Evolutionary conservation across 2,888 invertebrate genomes (phyloP), one percentile per base, ranked within the genome.

Genomic region (Dilophus febrilis): DNA sequence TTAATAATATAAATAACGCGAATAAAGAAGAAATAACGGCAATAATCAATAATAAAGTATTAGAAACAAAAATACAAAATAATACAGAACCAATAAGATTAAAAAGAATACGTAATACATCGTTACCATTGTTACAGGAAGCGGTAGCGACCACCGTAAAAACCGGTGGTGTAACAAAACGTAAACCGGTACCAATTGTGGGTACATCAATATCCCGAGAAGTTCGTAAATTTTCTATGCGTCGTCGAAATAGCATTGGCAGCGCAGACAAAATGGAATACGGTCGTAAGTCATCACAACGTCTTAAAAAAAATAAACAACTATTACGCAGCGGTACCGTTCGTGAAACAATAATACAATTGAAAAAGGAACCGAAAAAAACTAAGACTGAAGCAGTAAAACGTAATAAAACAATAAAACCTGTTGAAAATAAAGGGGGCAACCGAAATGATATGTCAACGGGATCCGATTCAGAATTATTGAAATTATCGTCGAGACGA

Each of bases 41-140:
- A 40, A 40, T 36, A 19, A 41, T 46, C 39, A 37, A 43, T 40
- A 41, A 42, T 14, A 39, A 33, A n/a, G n/a, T n/a, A n/a, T n/a
- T n/a, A n/a, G n/a, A n/a, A n/a, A 17, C 10, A n/a, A 22, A 12
- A n/a, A 36, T 27, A 14, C 8, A 13, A 12, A 36, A 3, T 19
- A 22, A 35, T 22, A 33, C 22, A 4, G 22, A 8, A 4, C 22
- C 22, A 22, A 22, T 22, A 22, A 22, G 8, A 22, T 22, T 22
- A 22, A 22, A 22, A 22, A 4, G 22, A 22, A 22, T 4, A 6
- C 4, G 22, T 6, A 22, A 22, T 6, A 6, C 5, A 6, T 22
- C 22, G 22, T 22, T 22, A 22, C 22, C 4, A 22, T 6, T 22
- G 8, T 22, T 22, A 22, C 22, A 22, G 8, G 22, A 22, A 13